phyloP scores from a whole-genome alignment of 2,113 vertebrate genomes.

The Festucalex cinctus region DNA sequence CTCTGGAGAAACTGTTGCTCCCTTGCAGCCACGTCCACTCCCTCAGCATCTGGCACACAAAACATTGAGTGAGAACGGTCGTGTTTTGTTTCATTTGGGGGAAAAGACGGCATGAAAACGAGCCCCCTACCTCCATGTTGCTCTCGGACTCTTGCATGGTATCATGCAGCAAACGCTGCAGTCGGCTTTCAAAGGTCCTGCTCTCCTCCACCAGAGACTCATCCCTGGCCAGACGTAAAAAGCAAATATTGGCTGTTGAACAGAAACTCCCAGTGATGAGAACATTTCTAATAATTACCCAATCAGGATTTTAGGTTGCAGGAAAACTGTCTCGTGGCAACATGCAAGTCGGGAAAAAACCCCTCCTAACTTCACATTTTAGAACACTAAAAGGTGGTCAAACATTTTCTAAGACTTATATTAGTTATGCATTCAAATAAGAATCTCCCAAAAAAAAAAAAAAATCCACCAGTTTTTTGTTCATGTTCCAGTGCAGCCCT shows the following conservation, averaged over 20 bases:
- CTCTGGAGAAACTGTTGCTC: slow-evolving; percentile 56
- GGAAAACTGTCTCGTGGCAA: no score
- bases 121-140: slow-evolving; percentile 58
- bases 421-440: no score
- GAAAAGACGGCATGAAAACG: background rate
- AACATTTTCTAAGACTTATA: no score
- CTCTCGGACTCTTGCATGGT: slow-evolving; percentile 71
- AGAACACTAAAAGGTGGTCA: no score
- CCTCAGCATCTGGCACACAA: slow-evolving; percentile 55
- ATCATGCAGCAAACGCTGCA: slow-evolving; percentile 73
- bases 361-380: no score
- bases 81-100: background rate
- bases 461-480: no score
- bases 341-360: no score
- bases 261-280: no score
- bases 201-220: slow-evolving; percentile 74
- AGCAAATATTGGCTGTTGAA: background rate
- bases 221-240: slow-evolving; percentile 52
- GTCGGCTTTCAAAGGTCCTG: slow-evolving; percentile 66
- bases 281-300: no score
- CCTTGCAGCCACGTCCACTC: slow-evolving; percentile 67
- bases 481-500: no score
- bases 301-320: no score
- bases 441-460: no score
- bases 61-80: background rate